Conservation (phyloP, 2,113 vertebrate genomes). For the Thymallus thymallus region DNA sequence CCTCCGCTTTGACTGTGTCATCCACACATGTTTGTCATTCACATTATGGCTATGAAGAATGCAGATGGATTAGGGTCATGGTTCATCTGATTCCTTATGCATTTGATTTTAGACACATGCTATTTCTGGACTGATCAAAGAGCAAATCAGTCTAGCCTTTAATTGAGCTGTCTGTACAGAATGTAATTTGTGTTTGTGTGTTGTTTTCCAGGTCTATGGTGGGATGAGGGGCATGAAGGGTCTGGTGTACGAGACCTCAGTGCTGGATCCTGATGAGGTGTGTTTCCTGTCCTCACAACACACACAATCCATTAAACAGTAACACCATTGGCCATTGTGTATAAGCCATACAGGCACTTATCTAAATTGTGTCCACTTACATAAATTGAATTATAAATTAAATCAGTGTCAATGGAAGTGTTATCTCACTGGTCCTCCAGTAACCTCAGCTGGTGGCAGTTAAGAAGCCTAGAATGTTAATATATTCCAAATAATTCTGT, state of each 20-base stretch:
- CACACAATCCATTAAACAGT: background rate
- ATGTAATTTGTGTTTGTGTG: conserved; percentile 1
- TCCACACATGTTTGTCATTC: background rate
- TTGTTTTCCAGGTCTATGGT: conserved; percentile 82
- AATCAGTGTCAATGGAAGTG: too few relatives aligned
- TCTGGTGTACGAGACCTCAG: conserved; percentile 93
- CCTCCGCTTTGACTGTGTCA: background rate
- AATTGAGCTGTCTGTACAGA: background rate
- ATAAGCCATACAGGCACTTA: conserved; percentile 5
- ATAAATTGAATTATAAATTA: background rate
- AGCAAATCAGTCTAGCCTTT: background rate
- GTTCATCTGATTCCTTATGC: background rate
- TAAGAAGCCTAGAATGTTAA: background rate
- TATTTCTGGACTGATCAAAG: background rate
- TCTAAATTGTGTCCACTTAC: background rate
- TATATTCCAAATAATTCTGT: background rate
- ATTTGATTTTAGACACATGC: background rate
- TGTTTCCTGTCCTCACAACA: conserved; percentile 36
- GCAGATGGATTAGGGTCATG: background rate
- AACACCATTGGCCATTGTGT: background rate
- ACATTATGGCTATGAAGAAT: background rate
- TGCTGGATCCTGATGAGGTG: conserved; percentile 95
- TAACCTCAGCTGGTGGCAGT: background rate
- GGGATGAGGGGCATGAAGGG: conserved; percentile 99
- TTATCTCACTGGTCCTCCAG: background rate